Evolutionary conservation across 2,888 invertebrate genomes (phyloP), one percentile per base, ranked within the genome.

Genomic region (Camptogramma bilineatum): DNA sequence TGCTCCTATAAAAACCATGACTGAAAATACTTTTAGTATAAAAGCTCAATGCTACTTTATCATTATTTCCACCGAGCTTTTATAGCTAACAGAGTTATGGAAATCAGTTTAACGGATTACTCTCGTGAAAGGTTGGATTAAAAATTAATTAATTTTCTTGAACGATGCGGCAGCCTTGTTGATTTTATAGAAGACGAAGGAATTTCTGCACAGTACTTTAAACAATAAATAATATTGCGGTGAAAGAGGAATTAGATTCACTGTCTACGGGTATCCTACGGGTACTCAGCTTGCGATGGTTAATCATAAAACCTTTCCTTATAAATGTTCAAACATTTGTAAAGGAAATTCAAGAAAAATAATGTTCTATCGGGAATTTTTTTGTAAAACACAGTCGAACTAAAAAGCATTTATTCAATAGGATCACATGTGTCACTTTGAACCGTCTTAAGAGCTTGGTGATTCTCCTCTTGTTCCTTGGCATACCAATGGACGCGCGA

Each of bases 141-240:
- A 64, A 60, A 61, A 57, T 57, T 57, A 64, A 67, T 67, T 67
- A 64, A 64, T 61, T 61, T 58, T 51, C 59, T 61, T 18, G 51
- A 55, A 64, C 53, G 47, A 16, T 19, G 50, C 44, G 39, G 53
- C 47, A 53, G 42, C 52, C 53, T n/a, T 48, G 44, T n/a, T 18
- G 42, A n/a, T 31, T 60, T 54, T 54, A 18, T 50, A 9, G 5
- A 4, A 52, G 44, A 56, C 13, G 16, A 17, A 50, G 18, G n/a
- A 16, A 51, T 44, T 24, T 53, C 21, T 21, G 21, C n/a, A 21
- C 17, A 53, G 24, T 4, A n/a, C 16, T 54, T 28, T 44, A n/a
- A 16, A 4, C 8, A 10, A 53, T 42, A 21, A 39, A 21, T 19
- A 18, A 53, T 53, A 19, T 42, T 34, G 39, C 21, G 42, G 8